phyloP scores from a whole-genome alignment of 2,113 vertebrate genomes.

The Amia ocellicauda region DNA sequence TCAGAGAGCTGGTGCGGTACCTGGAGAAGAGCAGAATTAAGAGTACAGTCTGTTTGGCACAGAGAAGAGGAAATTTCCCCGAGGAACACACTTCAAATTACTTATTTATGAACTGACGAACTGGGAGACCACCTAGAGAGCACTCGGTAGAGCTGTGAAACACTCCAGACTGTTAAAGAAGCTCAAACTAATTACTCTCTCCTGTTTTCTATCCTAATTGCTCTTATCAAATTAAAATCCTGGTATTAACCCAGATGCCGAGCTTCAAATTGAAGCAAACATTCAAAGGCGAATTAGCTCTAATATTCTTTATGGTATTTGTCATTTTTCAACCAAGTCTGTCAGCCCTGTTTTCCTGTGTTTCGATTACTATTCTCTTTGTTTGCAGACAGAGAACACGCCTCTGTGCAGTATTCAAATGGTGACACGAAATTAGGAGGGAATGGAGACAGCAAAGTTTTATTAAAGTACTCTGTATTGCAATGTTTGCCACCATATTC shows the following conservation, averaged over 20 bases:
- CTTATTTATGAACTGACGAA: slow-evolving; percentile 89
- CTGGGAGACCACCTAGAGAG: slow-evolving; percentile 80
- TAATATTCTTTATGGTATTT: slow-evolving; percentile 14
- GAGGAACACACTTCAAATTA: slow-evolving; percentile 84
- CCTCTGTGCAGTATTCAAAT: too few relatives aligned
- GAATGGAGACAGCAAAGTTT: too few relatives aligned
- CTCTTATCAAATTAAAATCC: slow-evolving; percentile 40
- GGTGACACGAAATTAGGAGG: too few relatives aligned
- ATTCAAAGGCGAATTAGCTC: slow-evolving; percentile 19
- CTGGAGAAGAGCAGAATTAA: slow-evolving; percentile 76
- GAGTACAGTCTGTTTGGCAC: slow-evolving; percentile 78
- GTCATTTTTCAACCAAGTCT: slow-evolving; percentile 15
- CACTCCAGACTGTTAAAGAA: slow-evolving; percentile 74
- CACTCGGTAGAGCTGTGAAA: slow-evolving; percentile 62
- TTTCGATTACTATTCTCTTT: neutral
- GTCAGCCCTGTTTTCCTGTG: too few relatives aligned
- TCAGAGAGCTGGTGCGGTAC: slow-evolving; percentile 35
- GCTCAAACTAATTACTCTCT: slow-evolving; percentile 74
- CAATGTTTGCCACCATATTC: too few relatives aligned
- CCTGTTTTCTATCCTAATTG: slow-evolving; percentile 74
- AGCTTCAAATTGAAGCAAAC: slow-evolving; percentile 22
- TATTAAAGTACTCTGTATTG: too few relatives aligned
- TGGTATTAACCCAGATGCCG: slow-evolving; percentile 26
- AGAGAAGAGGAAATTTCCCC: slow-evolving; percentile 76
- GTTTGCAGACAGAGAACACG: neutral